phyloP scores from a whole-genome alignment of 2,888 invertebrate species.

The Oscheius sp. region DNA sequence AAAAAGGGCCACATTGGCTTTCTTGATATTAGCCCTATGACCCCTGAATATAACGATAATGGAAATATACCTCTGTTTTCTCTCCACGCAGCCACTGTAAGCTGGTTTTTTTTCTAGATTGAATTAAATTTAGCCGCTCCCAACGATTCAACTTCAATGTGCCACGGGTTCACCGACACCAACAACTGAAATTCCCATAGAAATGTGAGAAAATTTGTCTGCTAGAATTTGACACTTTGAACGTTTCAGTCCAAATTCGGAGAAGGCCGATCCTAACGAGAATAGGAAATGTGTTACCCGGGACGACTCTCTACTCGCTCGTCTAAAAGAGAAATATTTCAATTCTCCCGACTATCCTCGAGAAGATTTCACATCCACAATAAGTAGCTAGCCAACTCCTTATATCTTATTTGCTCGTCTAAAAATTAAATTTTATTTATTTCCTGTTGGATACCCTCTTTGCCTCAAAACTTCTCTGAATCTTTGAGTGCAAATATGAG shows the following conservation, averaged over 20 bases:
- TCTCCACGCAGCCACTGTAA: too few species aligned
- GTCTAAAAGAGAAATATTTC: slow-evolving; percentile 50
- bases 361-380: slow-evolving; percentile 40
- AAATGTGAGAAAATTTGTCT: background rate
- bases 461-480: too few species aligned
- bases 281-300: background rate
- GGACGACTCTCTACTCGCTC: slow-evolving; percentile 34
- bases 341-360: slow-evolving; percentile 52
- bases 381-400: too few species aligned
- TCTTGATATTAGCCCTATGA: background rate
- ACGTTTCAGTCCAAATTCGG: background rate
- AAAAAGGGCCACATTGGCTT: slow-evolving; percentile 2
- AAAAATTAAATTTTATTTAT: too few species aligned
- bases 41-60: too few species aligned
- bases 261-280: background rate
- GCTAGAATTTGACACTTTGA: background rate
- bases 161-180: background rate
- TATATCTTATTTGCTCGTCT: too few species aligned
- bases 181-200: background rate
- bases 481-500: too few species aligned
- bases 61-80: too few species aligned
- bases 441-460: too few species aligned
- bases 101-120: too few species aligned
- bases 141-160: background rate
- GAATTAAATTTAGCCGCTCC: background rate